phyloP scores from a whole-genome alignment of 2,797 vertebrate genomes.

The Megalops cyprinoides region DNA sequence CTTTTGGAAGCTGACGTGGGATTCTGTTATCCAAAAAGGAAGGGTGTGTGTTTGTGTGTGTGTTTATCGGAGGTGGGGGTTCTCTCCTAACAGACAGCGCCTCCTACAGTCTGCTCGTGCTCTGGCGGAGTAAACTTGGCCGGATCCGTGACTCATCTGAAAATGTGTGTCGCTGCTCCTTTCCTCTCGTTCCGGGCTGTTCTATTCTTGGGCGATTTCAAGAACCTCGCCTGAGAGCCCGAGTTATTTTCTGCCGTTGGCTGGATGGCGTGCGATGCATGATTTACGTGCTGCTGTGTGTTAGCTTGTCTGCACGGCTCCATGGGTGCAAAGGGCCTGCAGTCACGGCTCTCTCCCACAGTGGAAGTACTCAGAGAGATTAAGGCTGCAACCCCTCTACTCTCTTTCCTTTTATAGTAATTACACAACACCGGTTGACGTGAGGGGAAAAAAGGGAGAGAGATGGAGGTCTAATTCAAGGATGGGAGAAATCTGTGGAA shows the following conservation, averaged over 20 bases:
- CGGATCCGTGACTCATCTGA: slow-evolving; percentile 1
- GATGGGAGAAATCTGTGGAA: slow-evolving; percentile 56
- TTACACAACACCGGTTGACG: slow-evolving; percentile 61
- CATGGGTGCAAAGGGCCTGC: neutral
- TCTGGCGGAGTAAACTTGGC: neutral
- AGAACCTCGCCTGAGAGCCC: too few relatives aligned
- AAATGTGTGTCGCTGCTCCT: neutral
- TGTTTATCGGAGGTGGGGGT: neutral
- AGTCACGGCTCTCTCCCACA: too few relatives aligned
- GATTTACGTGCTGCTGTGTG: too few relatives aligned
- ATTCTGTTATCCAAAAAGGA: slow-evolving; percentile 50
- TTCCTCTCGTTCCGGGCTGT: neutral
- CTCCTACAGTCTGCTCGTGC: slow-evolving; percentile 27
- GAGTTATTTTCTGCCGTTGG: too few relatives aligned
- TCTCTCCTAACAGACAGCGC: slow-evolving; percentile 46
- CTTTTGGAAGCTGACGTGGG: slow-evolving; percentile 63
- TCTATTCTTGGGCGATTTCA: too few relatives aligned
- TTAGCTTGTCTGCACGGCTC: neutral
- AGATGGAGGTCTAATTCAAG: slow-evolving; percentile 60
- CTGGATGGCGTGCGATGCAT: too few relatives aligned
- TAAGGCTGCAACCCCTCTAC: slow-evolving; percentile 65
- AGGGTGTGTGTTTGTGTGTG: neutral
- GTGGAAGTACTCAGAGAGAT: slow-evolving; percentile 62
- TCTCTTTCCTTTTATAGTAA: slow-evolving; percentile 69
- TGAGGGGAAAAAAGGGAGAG: slow-evolving; percentile 24